Base-by-base conservation (phyloP, 2,888 invertebrate species). In the Dasypogon diadema region DNA sequence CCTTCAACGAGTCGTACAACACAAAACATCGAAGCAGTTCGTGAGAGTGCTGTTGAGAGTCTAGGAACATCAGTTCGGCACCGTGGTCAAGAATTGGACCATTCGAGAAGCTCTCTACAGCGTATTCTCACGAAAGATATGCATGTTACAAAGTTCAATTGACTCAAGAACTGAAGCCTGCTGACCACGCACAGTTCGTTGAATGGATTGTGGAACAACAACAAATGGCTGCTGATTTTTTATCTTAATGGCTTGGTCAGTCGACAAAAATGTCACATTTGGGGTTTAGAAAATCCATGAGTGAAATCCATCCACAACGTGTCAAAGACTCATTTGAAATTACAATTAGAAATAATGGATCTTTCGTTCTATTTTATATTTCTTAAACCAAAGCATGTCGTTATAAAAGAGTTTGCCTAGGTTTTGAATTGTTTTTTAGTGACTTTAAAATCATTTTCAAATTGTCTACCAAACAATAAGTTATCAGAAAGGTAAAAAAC, bases 21-120 rank as follows among this genome's bases (percentile, higher is more conserved):
- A 76, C 74, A 74, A 30, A 80, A 80, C 42, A 80, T 81, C 73
- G 79, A 76, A 77, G 79, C n/a, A n/a, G n/a, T n/a, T n/a, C n/a
- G n/a, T n/a, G n/a, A n/a, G n/a, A n/a, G n/a, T n/a, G n/a, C n/a
- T 75, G 78, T 42, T 80, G 81, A 81, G 58, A 81, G 70, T 80
- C 80, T 80, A 70, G 78, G 79, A 80, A 80, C 79, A 76, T 81
- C 80, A 80, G 81, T 82, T 82, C 72, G 22, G 2, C 72, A 0
- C 30, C 72, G 48, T 42, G 12, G 42, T 12, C 2, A 42, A 42
- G 42, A 42, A 42, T 12, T 42, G 42, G 42, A 42, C 42, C 0
- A 12, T 42, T 42, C 42, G 42, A 42, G 42, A 42, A 42, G 42
- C 1, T 42, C 2, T 42, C n/a, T n/a, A n/a, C n/a, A n/a, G n/a